A percentile compares a stretch with the other conserved stretches of the same genome.
These are phyloP conservation scores for Netelia inedita DNA, from an alignment of 2,888 invertebrate genomes.

Conservation along the genomic window DNA sequence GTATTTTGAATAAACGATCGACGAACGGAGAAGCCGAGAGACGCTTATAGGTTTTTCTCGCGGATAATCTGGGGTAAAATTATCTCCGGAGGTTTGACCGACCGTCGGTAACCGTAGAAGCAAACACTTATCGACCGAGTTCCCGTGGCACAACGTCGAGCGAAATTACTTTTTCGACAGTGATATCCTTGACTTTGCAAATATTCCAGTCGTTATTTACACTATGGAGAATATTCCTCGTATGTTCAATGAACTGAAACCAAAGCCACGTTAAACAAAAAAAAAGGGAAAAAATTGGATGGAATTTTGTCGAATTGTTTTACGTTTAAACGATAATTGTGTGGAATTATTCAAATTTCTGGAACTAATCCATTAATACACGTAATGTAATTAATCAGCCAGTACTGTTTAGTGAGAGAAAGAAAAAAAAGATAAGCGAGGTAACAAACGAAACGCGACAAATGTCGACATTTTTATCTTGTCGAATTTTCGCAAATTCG, in stretches of 20 bases:
- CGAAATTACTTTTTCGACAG: no score
- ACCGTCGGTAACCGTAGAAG: no score
- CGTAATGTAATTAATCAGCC: constrained; percentile 30
- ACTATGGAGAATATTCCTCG: background rate
- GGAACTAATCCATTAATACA: constrained; percentile 35
- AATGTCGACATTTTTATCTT: constrained; percentile 27
- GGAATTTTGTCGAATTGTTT: constrained; percentile 36
- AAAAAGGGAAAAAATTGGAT: constrained; percentile 27
- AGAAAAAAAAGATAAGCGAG: background rate
- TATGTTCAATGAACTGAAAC: background rate
- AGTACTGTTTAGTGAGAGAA: constrained; percentile 2
- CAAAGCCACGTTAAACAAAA: background rate
- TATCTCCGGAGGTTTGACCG: no score
- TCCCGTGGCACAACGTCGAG: no score
- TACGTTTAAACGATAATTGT: constrained; percentile 35
- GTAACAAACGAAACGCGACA: background rate
- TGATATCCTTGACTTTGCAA: no score
- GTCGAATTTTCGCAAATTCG: constrained; percentile 40
- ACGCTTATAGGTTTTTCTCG: no score
- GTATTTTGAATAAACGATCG: background rate
- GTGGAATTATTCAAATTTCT: constrained; percentile 28
- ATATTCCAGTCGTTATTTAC: background rate
- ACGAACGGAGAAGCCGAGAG: no score
- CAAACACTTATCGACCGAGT: no score
- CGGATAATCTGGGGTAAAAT: no score